Conservation (phyloP, 2,888 invertebrate genomes). For the Microdon myrmicae region DNA sequence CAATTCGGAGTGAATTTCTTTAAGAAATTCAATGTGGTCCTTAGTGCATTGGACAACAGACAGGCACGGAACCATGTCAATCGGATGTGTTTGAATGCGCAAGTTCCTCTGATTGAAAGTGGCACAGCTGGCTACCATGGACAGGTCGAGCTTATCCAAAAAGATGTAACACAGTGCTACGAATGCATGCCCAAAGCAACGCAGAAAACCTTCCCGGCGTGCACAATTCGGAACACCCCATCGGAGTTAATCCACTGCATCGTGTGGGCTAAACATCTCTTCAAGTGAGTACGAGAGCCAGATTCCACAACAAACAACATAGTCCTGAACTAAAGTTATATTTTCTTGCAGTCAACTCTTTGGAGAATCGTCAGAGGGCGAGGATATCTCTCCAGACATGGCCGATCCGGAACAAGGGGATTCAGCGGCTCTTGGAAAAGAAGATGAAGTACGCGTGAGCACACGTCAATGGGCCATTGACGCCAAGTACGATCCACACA, state of each 20-base stretch:
- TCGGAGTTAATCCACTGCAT: conserved; percentile 99
- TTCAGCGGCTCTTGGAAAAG: conserved; percentile 55
- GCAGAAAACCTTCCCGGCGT: conserved; percentile 95
- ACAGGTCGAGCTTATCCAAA: conserved; percentile 90
- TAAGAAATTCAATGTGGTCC: conserved; percentile 88
- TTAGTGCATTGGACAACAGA: conserved; percentile 97
- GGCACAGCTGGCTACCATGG: conserved; percentile 98
- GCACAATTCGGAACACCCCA: conserved; percentile 98
- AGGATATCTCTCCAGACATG: conserved; percentile 97
- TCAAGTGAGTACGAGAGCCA: conserved; percentile 77
- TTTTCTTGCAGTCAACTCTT: conserved; percentile 82
- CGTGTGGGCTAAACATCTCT: conserved; percentile 99
- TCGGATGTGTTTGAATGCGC: conserved; percentile 95
- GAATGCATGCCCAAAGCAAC: conserved; percentile 93
- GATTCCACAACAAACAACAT: background rate
- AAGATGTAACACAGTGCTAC: conserved; percentile 92
- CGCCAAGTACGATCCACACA: conserved; percentile 82
- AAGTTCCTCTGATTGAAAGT: conserved; percentile 94
- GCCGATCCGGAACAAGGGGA: conserved; percentile 89
- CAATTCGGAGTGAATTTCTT: conserved; percentile 93
- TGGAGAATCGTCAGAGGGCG: conserved; percentile 95
- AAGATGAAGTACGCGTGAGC: conserved; percentile 73
- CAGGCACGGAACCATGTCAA: conserved; percentile 98
- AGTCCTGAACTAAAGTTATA: background rate
- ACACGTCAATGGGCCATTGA: conserved; percentile 92